Base-by-base conservation (phyloP, 2,888 invertebrate species). In the Drosophila engyochracea region DNA sequence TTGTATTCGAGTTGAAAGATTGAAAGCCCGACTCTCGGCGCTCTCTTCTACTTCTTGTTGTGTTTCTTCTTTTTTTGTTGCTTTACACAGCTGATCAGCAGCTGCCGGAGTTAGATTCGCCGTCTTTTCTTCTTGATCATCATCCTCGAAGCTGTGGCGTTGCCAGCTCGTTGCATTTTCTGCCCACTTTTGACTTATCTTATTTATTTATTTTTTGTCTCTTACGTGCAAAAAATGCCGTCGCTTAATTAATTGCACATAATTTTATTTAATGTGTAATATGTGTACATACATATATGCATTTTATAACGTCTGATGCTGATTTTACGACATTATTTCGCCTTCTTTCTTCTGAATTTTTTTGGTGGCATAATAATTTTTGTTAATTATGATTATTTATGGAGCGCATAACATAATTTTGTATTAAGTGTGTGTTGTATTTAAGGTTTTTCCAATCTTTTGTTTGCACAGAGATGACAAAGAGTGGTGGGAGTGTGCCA, bases 341-440 rank as follows among this genome's bases (percentile, higher is more conserved):
- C n/a, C n/a, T 39, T 19, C 25, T 44, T 49, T 30, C 16, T 39
- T 70, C 4, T 66, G 57, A 16, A 12, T 64, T 28, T 53, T 58
- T 31, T 67, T 41, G 37, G 16, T 65, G 74, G 16, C 62, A 64
- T 66, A 64, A 63, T 63, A 59, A 64, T 68, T 75, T 49, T 61
- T 64, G 60, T 76, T 73, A 62, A 80, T 80, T 79, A 79, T 72
- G 80, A 75, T 79, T 79, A 75, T 76, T 79, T 73, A 70, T 73
- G 69, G 53, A 54, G 74, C 69, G 54, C 72, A 72, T 68, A 80
- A 70, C 81, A 79, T 80, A 73, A 79, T 67, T 79, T 71, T 61
- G 47, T 53, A 57, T 66, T 39, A 72, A 76, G 61, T 80, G 76
- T 77, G 77, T 25, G 25, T 28, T 10, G 33, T 16, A n/a, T 60